phyloP scores from a whole-genome alignment of 2,797 vertebrate genomes.

The Rhinophrynus dorsalis region DNA sequence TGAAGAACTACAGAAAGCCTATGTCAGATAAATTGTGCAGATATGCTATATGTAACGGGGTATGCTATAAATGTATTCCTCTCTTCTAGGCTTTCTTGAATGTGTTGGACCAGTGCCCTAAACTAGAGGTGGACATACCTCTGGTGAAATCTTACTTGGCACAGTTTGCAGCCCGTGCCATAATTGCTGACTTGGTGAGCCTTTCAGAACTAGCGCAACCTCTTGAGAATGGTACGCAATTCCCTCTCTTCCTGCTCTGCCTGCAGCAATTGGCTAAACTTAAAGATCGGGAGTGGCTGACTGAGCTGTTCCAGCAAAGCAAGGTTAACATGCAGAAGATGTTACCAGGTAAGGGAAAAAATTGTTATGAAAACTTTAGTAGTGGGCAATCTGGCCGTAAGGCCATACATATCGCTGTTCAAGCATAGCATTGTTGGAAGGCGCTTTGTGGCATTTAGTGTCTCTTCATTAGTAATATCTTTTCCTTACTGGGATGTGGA shows the following conservation, averaged over 20 bases:
- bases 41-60: too few relatives aligned
- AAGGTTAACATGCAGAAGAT: constrained; percentile 99
- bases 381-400: too few relatives aligned
- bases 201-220: constrained; percentile 94
- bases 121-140: constrained; percentile 92
- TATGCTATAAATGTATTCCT: too few relatives aligned
- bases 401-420: too few relatives aligned
- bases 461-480: too few relatives aligned
- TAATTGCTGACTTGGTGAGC: constrained; percentile 94
- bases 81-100: constrained; percentile 84
- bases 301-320: constrained; percentile 95
- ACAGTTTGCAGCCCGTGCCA: constrained; percentile 91
- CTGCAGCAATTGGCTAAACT: constrained; percentile 95
- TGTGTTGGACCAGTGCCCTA: constrained; percentile 94
- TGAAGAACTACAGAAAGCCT: too few relatives aligned
- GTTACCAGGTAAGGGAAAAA: constrained; percentile 90
- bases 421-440: too few relatives aligned
- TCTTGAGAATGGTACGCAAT: constrained; percentile 95
- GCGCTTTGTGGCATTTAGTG: too few relatives aligned
- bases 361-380: too few relatives aligned
- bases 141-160: constrained; percentile 98
- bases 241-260: constrained; percentile 97
- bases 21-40: too few relatives aligned
- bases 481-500: too few relatives aligned
- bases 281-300: constrained; percentile 94